Percentiles rank a stretch among this genome's conserved stretches.
These are phyloP conservation scores for Camponotus fellah DNA, from an alignment of 2,888 invertebrate species.

Conservation along the genomic window DNA sequence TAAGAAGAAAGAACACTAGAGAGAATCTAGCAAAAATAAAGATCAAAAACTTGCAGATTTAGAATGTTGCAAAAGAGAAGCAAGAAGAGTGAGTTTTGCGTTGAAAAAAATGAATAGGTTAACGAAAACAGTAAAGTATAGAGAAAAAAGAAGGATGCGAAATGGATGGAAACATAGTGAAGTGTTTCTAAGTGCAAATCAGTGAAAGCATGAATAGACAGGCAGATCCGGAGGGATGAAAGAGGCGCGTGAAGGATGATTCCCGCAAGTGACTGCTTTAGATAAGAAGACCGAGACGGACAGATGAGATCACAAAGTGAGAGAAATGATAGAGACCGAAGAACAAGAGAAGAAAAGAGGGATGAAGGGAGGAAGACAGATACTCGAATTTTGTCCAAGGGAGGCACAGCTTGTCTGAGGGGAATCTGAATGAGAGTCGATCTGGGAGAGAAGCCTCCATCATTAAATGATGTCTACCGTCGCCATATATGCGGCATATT, in stretches of 20 bases:
- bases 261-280: neutral
- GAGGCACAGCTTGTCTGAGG: constrained; percentile 70
- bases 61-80: neutral
- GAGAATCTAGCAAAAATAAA: neutral
- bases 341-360: constrained; percentile 22
- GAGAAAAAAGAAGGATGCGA: neutral
- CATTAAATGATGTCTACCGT: constrained; percentile 77
- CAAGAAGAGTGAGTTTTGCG: neutral
- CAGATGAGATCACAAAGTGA: constrained; percentile 23
- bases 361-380: constrained; percentile 26
- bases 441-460: constrained; percentile 77
- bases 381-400: constrained; percentile 65
- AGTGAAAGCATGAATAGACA: constrained; percentile 40
- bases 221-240: constrained; percentile 8
- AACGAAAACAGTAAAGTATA: constrained; percentile 1
- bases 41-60: neutral
- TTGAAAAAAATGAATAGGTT: neutral
- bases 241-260: constrained; percentile 3
- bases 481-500: constrained; percentile 71
- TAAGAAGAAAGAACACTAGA: neutral
- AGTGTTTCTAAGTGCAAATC: constrained; percentile 43
- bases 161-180: neutral
- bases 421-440: constrained; percentile 73
- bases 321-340: constrained; percentile 1
- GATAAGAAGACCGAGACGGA: constrained; percentile 15